Evolutionary conservation across 2,113 vertebrate species (phyloP).

Genomic region (Danionella cerebrum): DNA sequence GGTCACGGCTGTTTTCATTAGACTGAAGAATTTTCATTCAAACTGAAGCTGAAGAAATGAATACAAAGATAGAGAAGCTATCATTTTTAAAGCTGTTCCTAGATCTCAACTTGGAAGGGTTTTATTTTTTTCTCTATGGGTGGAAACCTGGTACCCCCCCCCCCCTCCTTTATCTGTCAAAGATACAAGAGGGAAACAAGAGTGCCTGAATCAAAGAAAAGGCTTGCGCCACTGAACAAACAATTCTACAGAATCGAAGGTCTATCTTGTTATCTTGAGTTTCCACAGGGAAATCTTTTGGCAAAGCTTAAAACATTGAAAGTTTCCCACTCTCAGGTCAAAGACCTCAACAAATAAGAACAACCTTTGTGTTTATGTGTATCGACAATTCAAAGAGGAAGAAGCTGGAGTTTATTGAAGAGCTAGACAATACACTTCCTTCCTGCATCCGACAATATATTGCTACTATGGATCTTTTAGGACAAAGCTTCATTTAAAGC

Average conservation of each 20-base stretch:
- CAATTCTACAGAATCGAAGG: constrained; percentile 9
- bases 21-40: too few relatives aligned
- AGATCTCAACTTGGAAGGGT: too few relatives aligned
- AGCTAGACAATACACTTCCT: neutral
- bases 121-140: neutral
- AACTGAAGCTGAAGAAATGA: too few relatives aligned
- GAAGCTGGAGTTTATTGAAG: neutral
- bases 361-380: neutral
- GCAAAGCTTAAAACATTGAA: neutral
- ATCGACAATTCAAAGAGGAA: neutral
- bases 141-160: neutral
- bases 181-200: constrained; percentile 9
- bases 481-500: too few relatives aligned
- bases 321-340: neutral
- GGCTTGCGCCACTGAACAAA: neutral
- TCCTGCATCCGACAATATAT: neutral
- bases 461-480: neutral
- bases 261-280: constrained; percentile 21
- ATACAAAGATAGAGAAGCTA: too few relatives aligned
- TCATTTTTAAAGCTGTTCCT: constrained; percentile 3
- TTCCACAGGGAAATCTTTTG: constrained; percentile 3
- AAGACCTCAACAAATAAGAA: neutral
- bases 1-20: too few relatives aligned
- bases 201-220: constrained; percentile 22
- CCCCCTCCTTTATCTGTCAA: constrained; percentile 9